phyloP scores from a whole-genome alignment of 2,113 vertebrate species.

The Verasper variegatus region DNA sequence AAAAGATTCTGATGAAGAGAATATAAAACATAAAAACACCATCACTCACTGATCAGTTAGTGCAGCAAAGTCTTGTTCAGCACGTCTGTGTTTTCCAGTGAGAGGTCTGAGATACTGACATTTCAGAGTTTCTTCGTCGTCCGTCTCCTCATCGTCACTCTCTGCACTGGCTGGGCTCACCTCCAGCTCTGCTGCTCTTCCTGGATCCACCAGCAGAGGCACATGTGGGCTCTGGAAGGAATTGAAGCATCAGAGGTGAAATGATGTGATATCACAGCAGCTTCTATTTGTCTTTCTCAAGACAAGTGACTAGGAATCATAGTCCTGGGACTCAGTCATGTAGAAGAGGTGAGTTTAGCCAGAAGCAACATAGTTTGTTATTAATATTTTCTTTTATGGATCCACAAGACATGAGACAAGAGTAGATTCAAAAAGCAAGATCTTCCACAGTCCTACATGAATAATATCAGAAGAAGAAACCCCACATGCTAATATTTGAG shows the following conservation, averaged over 20 bases:
- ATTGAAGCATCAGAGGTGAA: neutral
- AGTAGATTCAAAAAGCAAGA: no score
- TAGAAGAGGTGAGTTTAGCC: no score
- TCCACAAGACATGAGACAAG: no score
- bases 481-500: no score
- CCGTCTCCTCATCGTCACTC: conserved; percentile 23
- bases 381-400: no score
- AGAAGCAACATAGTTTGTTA: no score
- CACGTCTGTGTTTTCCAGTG: conserved; percentile 55
- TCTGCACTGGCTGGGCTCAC: conserved; percentile 60
- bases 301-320: no score
- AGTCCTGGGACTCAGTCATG: no score
- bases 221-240: conserved; percentile 52
- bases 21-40: neutral
- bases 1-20: neutral
- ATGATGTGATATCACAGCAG: no score
- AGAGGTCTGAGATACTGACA: conserved; percentile 52
- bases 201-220: conserved; percentile 20
- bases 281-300: no score
- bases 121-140: conserved; percentile 43
- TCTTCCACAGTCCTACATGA: no score
- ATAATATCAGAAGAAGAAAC: no score
- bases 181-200: conserved; percentile 19
- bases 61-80: conserved; percentile 72
- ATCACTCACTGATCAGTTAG: conserved; percentile 84